A percentile compares a stretch with the other conserved stretches of the same genome.
Conservation (phyloP, 2,113 vertebrate genomes). For the Clarias batrachus region DNA sequence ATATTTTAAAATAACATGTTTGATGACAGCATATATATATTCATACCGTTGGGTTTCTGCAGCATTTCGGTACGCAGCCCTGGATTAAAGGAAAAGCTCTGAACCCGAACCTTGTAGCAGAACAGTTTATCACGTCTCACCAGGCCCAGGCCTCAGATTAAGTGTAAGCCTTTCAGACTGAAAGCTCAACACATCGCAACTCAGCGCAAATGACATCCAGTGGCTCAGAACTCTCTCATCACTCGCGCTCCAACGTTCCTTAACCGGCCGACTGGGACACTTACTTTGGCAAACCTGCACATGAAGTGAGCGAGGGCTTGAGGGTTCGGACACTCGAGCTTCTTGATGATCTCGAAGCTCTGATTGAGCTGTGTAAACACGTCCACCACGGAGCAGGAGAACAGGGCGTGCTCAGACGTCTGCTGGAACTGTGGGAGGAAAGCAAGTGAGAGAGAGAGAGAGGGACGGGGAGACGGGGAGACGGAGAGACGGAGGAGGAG, state of each 20-base stretch:
- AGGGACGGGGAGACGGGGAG: background rate
- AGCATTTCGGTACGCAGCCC: background rate
- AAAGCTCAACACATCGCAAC: background rate
- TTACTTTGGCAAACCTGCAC: conserved; percentile 97
- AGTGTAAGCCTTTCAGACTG: background rate
- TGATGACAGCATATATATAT: background rate
- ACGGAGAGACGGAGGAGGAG: background rate
- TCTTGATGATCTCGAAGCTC: conserved; percentile 98
- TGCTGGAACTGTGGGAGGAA: conserved; percentile 84
- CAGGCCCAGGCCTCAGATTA: background rate
- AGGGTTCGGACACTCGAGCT: conserved; percentile 96
- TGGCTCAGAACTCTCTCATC: background rate
- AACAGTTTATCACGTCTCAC: background rate
- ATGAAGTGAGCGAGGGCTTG: conserved; percentile 96
- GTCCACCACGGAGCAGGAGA: conserved; percentile 97
- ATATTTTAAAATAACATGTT: background rate
- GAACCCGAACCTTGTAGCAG: background rate
- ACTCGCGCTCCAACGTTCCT: background rate
- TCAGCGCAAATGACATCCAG: conserved; percentile 3
- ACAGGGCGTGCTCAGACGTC: conserved; percentile 96
- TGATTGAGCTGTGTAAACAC: conserved; percentile 98
- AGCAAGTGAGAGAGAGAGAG: background rate
- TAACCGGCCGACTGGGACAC: background rate
- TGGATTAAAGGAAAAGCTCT: background rate
- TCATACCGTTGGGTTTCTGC: background rate